Evolutionary conservation across 2,797 vertebrate genomes (phyloP), one percentile per base, ranked within the genome.

Genomic region (Tamandua tetradactyla): DNA sequence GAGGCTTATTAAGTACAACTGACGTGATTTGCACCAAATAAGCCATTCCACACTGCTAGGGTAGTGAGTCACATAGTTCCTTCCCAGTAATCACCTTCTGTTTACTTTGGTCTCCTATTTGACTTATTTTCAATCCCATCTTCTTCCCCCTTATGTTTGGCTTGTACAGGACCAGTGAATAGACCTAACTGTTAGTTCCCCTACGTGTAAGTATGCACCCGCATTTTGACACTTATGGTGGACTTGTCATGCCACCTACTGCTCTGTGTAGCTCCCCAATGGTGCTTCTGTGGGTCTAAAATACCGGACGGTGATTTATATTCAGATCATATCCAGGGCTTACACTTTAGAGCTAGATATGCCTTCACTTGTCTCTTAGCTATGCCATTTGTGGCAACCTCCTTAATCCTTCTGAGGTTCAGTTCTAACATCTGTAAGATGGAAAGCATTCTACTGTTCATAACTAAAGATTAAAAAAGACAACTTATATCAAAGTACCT

Each of bases 51-150:
- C 52, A 61, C 62, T 61, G 32, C 3, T 20, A 55, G 15, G 52
- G 84, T 61, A 66, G 49, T 57, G 84, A 55, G n/a, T 49, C 37
- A 64, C 66, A 78, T 9, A 80, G 37, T 12, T 89, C 61, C 37
- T 91, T 89, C n/a, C 17, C 1, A 47, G 66, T 52, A 61, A 79
- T 78, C 64, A 80, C 18, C 12, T 69, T 32, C 17, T 5, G 37
- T 92, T 80, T 88, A 82, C 44, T 81, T 83, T 47, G 92, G 69
- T 85, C 61, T 61, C n/a, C n/a, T n/a, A n/a, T n/a, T 85, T 88
- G 74, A 76, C 42, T 88, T 88, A 83, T 68, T 92, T 96, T 78
- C 71, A 93, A 92, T 75, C 44, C 15, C 17, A 85, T 10, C 8
- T 74, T 42, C 81, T 85, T 30, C 40, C 12, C 75, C 52, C 6